Evolutionary conservation across 2,797 vertebrate genomes (phyloP).

Genomic region (Mormyrus hasselquistii): DNA sequence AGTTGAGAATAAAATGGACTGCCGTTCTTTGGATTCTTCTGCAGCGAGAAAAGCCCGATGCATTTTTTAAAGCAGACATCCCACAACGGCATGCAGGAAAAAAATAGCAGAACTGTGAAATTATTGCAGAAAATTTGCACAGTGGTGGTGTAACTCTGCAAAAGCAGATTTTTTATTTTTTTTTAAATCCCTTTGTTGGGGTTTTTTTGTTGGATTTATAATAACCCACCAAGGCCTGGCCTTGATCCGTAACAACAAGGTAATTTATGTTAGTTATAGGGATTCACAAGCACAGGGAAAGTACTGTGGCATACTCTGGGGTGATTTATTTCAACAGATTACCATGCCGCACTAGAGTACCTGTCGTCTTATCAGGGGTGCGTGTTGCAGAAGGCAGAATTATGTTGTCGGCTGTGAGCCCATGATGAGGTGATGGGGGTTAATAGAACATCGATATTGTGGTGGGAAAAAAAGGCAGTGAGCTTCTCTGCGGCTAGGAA

Average conservation of each 20-base stretch:
- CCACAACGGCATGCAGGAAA: background rate
- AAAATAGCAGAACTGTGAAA: constrained; percentile 3
- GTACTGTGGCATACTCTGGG: background rate
- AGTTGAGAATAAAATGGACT: background rate
- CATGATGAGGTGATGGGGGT: constrained; percentile 13
- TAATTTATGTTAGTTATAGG: constrained; percentile 12
- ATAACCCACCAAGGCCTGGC: background rate
- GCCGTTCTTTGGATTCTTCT: background rate
- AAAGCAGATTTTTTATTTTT: background rate
- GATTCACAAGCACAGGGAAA: constrained; percentile 1
- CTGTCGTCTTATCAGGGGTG: background rate
- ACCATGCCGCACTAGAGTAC: constrained; percentile 1
- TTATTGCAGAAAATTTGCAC: background rate
- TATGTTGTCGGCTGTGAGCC: constrained; percentile 8
- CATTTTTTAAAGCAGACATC: background rate
- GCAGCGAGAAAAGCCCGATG: background rate
- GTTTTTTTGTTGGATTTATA: background rate
- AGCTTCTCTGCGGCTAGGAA: background rate
- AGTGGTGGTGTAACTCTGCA: background rate
- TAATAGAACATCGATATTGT: constrained; percentile 17
- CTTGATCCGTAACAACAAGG: constrained; percentile 12
- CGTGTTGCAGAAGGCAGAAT: constrained; percentile 9
- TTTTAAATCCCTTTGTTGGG: background rate
- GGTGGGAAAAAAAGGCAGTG: background rate
- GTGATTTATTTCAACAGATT: constrained; percentile 11